These are phyloP conservation scores for Syritta pipiens DNA, from an alignment of 2,888 invertebrate genomes.

Conservation along the genomic window DNA sequence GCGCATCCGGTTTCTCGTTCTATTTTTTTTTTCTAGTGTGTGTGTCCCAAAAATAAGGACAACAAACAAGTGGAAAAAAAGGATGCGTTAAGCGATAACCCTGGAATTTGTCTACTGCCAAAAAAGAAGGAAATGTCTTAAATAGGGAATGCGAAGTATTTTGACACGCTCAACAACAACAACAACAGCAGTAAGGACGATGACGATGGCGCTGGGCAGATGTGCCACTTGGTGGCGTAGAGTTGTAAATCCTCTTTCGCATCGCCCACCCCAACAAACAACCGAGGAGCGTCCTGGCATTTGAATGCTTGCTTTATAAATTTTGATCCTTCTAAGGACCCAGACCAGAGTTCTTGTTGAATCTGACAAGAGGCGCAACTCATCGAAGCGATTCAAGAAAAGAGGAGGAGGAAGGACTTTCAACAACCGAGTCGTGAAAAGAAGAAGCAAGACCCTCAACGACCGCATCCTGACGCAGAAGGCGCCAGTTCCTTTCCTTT, in stretches of 20 bases:
- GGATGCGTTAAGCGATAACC: conserved; percentile 49
- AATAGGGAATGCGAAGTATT: conserved; percentile 40
- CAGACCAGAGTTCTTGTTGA: background rate
- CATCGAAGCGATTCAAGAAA: conserved; percentile 52
- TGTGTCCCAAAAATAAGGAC: background rate
- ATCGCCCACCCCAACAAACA: background rate
- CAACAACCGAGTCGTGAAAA: conserved; percentile 8
- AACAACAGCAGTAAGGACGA: too few species aligned
- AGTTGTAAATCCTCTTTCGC: conserved; percentile 42
- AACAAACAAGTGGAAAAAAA: conserved; percentile 11
- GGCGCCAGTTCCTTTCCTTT: too few species aligned
- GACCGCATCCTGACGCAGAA: too few species aligned
- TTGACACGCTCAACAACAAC: conserved; percentile 58
- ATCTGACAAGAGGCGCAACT: too few species aligned
- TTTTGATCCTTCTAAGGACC: conserved; percentile 50
- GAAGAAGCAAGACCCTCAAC: background rate
- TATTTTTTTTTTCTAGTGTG: background rate
- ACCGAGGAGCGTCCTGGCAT: conserved; percentile 40
- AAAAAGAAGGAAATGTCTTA: conserved; percentile 43
- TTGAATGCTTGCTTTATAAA: conserved; percentile 68
- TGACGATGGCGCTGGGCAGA: too few species aligned
- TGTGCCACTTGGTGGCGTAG: conserved; percentile 42
- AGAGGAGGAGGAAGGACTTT: too few species aligned
- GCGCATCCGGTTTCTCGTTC: conserved; percentile 26
- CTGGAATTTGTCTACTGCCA: conserved; percentile 56